A percentile compares a stretch with the other conserved stretches of the same genome.
Evolutionary conservation across 2,113 vertebrate species (phyloP).

Genomic region (Chauna torquata): DNA sequence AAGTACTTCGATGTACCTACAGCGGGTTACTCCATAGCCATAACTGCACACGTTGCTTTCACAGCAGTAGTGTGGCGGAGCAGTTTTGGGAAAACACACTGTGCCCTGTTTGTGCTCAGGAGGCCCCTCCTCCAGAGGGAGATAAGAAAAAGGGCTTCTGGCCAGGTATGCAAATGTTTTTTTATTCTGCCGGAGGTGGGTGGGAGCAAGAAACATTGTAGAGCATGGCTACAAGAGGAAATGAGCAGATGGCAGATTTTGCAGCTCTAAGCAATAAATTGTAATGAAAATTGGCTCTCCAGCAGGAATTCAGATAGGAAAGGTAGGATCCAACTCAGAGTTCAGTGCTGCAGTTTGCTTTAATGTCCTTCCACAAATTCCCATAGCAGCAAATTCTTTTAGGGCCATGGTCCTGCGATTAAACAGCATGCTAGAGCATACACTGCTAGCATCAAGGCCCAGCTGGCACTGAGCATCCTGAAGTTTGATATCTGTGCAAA

Average conservation of each 20-base stretch:
- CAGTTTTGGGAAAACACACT: not conserved
- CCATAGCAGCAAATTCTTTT: not conserved
- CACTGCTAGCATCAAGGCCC: not conserved
- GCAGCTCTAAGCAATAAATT: not conserved
- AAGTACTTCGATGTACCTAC: rapidly evolving
- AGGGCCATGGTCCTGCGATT: rapidly evolving
- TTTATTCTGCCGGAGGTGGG: not conserved
- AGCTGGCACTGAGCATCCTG: not conserved
- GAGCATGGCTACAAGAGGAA: not conserved
- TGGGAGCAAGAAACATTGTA: not conserved
- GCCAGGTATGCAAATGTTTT: not conserved
- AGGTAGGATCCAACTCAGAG: not conserved
- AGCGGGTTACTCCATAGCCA: too few relatives aligned
- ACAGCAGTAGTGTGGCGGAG: rapidly evolving
- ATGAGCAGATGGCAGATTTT: conserved; percentile 12
- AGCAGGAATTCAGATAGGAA: not conserved
- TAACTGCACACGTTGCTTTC: rapidly evolving
- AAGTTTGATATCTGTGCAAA: rapidly evolving
- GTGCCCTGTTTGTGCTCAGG: rapidly evolving
- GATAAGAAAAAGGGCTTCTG: not conserved
- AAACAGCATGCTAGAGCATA: too few relatives aligned
- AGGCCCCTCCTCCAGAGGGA: not conserved
- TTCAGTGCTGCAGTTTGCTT: not conserved
- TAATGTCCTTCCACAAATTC: not conserved
- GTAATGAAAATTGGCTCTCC: not conserved